Evolutionary conservation across 2,113 vertebrate genomes (phyloP), one percentile per base, ranked within the genome.

Genomic region (Morphnarchus princeps): DNA sequence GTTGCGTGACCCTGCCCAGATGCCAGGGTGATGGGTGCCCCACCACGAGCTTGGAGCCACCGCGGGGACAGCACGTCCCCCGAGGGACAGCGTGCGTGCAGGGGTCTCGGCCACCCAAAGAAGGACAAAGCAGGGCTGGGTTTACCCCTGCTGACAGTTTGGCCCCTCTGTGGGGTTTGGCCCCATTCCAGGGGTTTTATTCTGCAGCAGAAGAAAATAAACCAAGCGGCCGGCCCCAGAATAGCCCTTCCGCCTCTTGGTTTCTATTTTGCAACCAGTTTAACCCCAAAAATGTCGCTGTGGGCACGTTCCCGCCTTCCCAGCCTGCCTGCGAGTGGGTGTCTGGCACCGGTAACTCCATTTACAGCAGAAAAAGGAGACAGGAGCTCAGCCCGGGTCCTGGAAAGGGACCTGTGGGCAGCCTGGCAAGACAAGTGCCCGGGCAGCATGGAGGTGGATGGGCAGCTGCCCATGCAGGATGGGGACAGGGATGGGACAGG

Each of bases 61-160:
- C 0, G 0, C 10, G 28, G 54, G 38, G 65, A 28, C 16, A 21
- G 45, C 42, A 72, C 57, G 12, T 29, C 24, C 40, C 34, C 20
- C 1, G 0, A 3, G 24, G 38, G 13, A 29, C 54, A 20, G 25
- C 1, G 0, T 4, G 22, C 42, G 38, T 2, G 2, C 59, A 70
- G 50, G 40, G 16, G 24, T 8, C 79, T 84, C 11, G 0, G 78
- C 2, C 57, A 59, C 25, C 19, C 42, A 1, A 9, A 62, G 81
- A 49, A 54, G 61, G 42, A 71, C 82, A 62, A 24, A 49, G 28
- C n/a, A 45, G 22, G 50, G 25, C 19, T 50, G 20, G n/a, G 32
- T 34, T 71, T 61, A 6, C 4, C 26, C 67, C 49, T 62, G 63
- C 45, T 52, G 71, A 19, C 43, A 25, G 31, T n/a, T 58, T 24